A percentile compares a stretch with the other conserved stretches of the same genome.
Conservation (phyloP, 2,888 invertebrate genomes). For the Polylopha cassiicola region DNA sequence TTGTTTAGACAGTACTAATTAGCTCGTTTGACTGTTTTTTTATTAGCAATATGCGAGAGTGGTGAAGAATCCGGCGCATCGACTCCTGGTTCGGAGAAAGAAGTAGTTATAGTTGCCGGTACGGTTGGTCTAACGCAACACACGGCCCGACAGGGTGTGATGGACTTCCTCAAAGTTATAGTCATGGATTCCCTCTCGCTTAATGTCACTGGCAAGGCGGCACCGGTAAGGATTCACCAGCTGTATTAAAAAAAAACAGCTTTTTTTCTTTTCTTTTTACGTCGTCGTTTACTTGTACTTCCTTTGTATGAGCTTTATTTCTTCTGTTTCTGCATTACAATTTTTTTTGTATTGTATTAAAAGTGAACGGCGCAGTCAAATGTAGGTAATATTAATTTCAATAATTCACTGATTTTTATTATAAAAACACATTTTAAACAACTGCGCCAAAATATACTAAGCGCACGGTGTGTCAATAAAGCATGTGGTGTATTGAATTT, state of each 20-base stretch:
- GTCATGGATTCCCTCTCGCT: slow-evolving; percentile 95
- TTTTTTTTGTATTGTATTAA: too few relatives aligned
- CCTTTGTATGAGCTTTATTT: too few relatives aligned
- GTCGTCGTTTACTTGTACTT: too few relatives aligned
- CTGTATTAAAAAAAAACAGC: not conserved
- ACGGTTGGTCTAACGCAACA: slow-evolving; percentile 81
- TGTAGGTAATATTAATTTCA: too few relatives aligned
- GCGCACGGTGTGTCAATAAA: too few relatives aligned
- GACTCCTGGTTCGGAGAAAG: slow-evolving; percentile 82
- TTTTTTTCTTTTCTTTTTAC: slow-evolving; percentile 1
- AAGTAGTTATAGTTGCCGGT: slow-evolving; percentile 66
- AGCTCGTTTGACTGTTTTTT: not conserved
- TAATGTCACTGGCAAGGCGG: slow-evolving; percentile 85
- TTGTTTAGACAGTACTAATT: too few relatives aligned
- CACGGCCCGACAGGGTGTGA: slow-evolving; percentile 91
- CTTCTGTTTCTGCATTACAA: too few relatives aligned
- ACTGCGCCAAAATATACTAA: too few relatives aligned
- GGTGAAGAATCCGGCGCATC: slow-evolving; percentile 88
- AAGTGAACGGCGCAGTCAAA: too few relatives aligned
- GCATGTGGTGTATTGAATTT: too few relatives aligned
- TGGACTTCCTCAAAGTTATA: slow-evolving; percentile 95
- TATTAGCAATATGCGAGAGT: slow-evolving; percentile 76
- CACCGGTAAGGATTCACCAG: slow-evolving; percentile 72
- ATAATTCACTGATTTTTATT: too few relatives aligned
- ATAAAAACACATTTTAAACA: too few relatives aligned